These are phyloP conservation scores for Aricia agestis DNA, from an alignment of 1,140 invertebrate genomes.

Conservation along the genomic window DNA sequence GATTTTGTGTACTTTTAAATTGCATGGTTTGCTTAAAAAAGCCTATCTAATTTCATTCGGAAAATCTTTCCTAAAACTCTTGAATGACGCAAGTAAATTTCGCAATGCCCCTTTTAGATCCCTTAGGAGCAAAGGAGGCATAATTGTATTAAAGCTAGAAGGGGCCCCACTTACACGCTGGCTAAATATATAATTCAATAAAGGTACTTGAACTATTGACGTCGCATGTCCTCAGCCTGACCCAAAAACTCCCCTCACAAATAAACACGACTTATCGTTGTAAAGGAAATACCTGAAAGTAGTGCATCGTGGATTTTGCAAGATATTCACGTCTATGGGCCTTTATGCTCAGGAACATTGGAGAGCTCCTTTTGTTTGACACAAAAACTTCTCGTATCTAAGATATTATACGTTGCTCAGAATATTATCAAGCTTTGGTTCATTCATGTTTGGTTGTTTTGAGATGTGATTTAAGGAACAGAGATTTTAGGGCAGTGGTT, in stretches of 20 bases:
- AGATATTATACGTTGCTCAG: neutral
- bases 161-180: no score
- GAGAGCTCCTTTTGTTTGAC: neutral
- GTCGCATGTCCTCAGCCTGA: slow-evolving; percentile 12
- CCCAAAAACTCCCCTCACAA: slow-evolving; percentile 28
- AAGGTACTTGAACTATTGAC: slow-evolving; percentile 2
- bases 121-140: no score
- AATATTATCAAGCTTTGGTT: neutral
- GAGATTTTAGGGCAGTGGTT: no score
- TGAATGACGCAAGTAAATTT: no score
- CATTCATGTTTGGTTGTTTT: neutral
- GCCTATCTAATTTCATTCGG: no score
- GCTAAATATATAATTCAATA: slow-evolving; percentile 7
- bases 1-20: no score
- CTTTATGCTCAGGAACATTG: slow-evolving; percentile 4
- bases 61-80: no score
- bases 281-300: slow-evolving; percentile 26
- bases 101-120: no score
- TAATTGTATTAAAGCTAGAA: no score
- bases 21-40: no score
- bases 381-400: neutral
- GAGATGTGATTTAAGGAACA: neutral
- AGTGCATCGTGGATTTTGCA: slow-evolving; percentile 2
- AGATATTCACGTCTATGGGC: neutral
- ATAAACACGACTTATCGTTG: slow-evolving; percentile 23